These are phyloP conservation scores for Cossypha caffra DNA, from an alignment of 2,797 vertebrate genomes.

Conservation along the genomic window DNA sequence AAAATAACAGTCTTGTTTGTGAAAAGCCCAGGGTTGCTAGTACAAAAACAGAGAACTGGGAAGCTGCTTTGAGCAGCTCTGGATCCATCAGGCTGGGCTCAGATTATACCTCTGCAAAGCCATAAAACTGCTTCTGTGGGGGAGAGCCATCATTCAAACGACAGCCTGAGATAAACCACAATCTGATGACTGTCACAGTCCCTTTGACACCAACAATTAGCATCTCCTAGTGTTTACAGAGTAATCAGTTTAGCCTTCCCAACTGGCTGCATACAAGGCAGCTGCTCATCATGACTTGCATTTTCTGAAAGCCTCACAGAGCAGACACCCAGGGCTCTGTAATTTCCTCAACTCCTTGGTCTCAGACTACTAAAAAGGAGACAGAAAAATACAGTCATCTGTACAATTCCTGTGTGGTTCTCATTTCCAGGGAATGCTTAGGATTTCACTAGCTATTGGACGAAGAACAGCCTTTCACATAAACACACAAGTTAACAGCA, in stretches of 20 bases:
- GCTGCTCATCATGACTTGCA: conserved; percentile 77
- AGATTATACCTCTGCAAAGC: conserved; percentile 49
- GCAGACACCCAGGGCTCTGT: conserved; percentile 76
- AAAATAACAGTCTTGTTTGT: conserved; percentile 22
- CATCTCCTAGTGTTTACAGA: conserved; percentile 73
- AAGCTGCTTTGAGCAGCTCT: conserved; percentile 10
- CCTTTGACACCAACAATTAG: conserved; percentile 66
- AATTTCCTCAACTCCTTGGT: background rate
- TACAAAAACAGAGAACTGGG: background rate
- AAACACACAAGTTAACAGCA: background rate
- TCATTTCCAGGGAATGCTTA: background rate
- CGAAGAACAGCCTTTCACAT: background rate
- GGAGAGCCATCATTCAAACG: conserved; percentile 62
- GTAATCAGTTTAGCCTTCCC: conserved; percentile 83
- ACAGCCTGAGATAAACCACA: conserved; percentile 64
- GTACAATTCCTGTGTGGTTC: background rate
- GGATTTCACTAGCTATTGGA: background rate
- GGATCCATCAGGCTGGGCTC: background rate
- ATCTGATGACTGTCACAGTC: conserved; percentile 69
- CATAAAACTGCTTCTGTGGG: conserved; percentile 37
- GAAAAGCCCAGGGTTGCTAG: background rate
- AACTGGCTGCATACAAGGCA: conserved; percentile 71
- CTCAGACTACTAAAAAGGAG: background rate
- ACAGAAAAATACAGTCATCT: background rate
- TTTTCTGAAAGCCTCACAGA: conserved; percentile 75